These are phyloP conservation scores for Sarotherodon lohbergeri DNA, from an alignment of 2,113 vertebrate genomes.

Conservation along the genomic window DNA sequence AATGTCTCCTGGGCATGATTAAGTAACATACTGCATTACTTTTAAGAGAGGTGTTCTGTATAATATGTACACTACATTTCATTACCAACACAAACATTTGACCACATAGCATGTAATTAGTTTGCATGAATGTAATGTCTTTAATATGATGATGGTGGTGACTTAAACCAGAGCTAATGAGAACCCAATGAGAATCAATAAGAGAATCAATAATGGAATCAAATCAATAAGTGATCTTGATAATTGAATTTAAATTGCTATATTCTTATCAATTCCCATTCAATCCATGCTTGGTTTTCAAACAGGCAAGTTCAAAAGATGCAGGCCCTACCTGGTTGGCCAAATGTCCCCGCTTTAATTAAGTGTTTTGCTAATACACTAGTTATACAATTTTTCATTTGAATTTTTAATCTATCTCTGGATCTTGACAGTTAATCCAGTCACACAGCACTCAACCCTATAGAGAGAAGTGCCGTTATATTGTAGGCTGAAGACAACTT, in stretches of 20 bases:
- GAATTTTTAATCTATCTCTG: rapidly evolving
- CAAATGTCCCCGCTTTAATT: not conserved
- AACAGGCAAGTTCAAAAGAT: not conserved
- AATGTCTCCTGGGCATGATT: rapidly evolving
- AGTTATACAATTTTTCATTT: not conserved
- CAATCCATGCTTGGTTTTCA: not conserved
- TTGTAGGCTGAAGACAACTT: not conserved
- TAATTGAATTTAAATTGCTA: not conserved
- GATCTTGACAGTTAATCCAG: not conserved
- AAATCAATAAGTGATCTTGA: not conserved
- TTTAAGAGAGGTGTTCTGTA: not conserved
- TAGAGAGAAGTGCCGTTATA: not conserved
- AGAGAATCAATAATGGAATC: not conserved
- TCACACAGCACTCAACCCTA: not conserved
- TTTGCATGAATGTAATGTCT: not conserved
- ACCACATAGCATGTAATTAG: not conserved
- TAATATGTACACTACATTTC: not conserved
- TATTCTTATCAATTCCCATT: rapidly evolving
- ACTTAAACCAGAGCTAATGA: not conserved
- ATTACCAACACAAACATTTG: not conserved
- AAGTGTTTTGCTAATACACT: not conserved
- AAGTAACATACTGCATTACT: not conserved
- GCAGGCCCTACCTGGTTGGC: not conserved
- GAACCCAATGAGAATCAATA: not conserved
- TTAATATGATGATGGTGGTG: not conserved